Conservation (phyloP, 2,797 vertebrate species). For the Carcharodon carcharias region DNA sequence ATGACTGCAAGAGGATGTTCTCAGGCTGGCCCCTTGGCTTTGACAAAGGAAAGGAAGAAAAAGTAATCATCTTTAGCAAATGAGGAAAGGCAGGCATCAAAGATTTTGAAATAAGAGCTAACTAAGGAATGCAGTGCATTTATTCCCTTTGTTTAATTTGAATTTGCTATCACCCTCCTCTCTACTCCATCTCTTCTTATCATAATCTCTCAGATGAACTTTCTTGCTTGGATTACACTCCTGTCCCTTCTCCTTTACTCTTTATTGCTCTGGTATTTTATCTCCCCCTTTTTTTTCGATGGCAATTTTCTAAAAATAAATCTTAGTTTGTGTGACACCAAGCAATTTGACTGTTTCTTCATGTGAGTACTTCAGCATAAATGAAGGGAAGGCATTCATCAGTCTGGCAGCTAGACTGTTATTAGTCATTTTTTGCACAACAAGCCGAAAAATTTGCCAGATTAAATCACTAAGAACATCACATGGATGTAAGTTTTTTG, state of each 20-base stretch:
- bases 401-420: conserved; percentile 37
- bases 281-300: conserved; percentile 52
- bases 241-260: neutral
- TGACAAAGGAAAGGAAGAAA: neutral
- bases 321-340: conserved; percentile 55
- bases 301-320: conserved; percentile 64
- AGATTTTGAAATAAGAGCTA: neutral
- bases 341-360: conserved; percentile 46
- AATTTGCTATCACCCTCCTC: neutral
- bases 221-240: conserved; percentile 33
- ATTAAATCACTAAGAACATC: conserved; percentile 43
- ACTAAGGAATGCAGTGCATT: neutral
- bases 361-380: conserved; percentile 43
- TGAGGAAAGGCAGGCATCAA: neutral
- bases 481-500: conserved; percentile 28
- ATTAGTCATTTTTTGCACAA: conserved; percentile 41
- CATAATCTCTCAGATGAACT: neutral
- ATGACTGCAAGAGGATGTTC: neutral
- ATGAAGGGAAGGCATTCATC: conserved; percentile 33
- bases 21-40: neutral
- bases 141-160: neutral
- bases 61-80: neutral
- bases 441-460: conserved; percentile 45
- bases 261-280: conserved; percentile 30
- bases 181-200: neutral